Conservation (phyloP, 2,797 vertebrate species). For the Etheostoma perlongum region DNA sequence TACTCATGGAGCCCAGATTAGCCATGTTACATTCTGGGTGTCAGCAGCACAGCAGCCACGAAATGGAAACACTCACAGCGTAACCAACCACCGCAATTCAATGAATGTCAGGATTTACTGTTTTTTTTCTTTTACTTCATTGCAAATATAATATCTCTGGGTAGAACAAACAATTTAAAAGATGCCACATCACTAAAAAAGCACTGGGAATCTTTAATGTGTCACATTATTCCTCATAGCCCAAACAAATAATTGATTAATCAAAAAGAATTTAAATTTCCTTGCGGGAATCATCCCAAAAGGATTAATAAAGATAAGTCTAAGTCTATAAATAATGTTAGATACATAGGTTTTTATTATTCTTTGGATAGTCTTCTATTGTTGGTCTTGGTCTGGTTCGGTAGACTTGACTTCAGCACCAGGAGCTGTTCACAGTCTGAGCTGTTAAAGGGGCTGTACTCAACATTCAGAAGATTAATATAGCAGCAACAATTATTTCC, state of each 20-base stretch:
- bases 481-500: no score
- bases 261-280: no score
- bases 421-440: slow-evolving; percentile 15
- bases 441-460: no score
- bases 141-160: background rate
- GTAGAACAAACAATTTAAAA: background rate
- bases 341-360: background rate
- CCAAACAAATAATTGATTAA: no score
- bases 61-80: slow-evolving; percentile 13
- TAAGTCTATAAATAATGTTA: background rate
- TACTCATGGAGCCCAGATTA: slow-evolving; percentile 38
- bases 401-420: slow-evolving; percentile 13
- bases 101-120: background rate
- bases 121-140: background rate
- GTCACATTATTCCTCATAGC: background rate
- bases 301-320: no score
- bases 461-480: no score
- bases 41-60: slow-evolving; percentile 33
- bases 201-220: background rate
- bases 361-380: background rate
- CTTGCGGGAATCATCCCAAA: no score
- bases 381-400: background rate
- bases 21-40: slow-evolving; percentile 56
- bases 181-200: no score
- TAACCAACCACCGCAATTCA: background rate